Evolutionary conservation across 2,888 invertebrate species (phyloP), one percentile per base, ranked within the genome.

Genomic region (Perdita meconis): DNA sequence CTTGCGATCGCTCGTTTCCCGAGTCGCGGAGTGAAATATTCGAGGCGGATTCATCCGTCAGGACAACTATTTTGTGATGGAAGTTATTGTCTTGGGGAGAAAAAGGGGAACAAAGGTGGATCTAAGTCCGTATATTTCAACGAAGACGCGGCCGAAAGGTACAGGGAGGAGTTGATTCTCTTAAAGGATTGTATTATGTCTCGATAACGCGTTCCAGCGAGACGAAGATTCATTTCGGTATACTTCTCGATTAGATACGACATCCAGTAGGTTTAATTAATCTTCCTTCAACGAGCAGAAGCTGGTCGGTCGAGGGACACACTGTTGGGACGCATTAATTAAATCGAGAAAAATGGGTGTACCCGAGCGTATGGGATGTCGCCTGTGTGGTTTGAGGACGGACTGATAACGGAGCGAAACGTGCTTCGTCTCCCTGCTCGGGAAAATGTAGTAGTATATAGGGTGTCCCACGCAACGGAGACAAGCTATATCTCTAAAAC

Each of bases 351-450:
- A 57, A 57, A 57, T 65, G 38, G 19, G 4, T 24, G 34, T 44
- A 8, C 34, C 42, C 12, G 38, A 5, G 5, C 38, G 38, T 57
- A 42, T 12, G 16, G 12, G 19, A 24, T 30, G 44, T 24, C 4
- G 16, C 44, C 36, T 30, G 47, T 24, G 2, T 63, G 42, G n/a
- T 55, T 51, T 5, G 26, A 30, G 44, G 24, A 38, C 24, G 38
- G 55, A 53, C 30, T n/a, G 60, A 59, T 60, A 72, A 66, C 16
- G 24, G 24, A n/a, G 16, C 10, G n/a, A 65, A 38, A 8, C 26
- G 19, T 57, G 16, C 24, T 38, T 40, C 10, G 40, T 13, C 57
- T 57, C 13, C 10, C 22, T 12, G 22, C 2, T 10, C 47, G 19
- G 19, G 47, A 1, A 47, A 47, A 61, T n/a, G n/a, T n/a, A n/a